These are phyloP conservation scores for Porites rus DNA, from an alignment of 92 coral and sea anemone species.

Conservation along the genomic window DNA sequence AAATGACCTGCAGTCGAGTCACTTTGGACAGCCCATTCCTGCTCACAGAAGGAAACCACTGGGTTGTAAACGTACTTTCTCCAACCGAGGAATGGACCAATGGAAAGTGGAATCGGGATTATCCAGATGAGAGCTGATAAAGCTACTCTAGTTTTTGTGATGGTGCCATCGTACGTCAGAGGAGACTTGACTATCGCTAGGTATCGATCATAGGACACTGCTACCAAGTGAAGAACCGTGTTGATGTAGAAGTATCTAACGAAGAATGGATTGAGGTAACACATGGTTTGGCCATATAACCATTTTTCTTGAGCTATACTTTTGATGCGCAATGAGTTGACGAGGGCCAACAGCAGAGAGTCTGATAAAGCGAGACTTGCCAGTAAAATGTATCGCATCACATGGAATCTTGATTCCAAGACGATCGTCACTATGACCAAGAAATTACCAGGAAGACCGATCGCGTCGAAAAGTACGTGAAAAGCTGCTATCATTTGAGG, in stretches of 20 bases:
- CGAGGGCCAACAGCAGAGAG: not conserved
- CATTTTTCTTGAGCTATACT: not conserved
- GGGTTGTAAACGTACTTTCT: not conserved
- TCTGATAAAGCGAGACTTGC: conserved; percentile 5
- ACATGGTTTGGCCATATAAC: conserved; percentile 11
- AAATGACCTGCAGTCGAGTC: not conserved
- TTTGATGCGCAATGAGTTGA: not conserved
- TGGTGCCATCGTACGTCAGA: not conserved
- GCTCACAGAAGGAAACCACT: not conserved
- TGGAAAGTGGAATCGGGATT: not conserved
- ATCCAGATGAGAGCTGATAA: not conserved
- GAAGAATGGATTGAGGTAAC: not conserved
- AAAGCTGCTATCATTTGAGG: not conserved
- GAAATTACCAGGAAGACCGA: conserved; percentile 11
- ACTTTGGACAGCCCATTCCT: not conserved
- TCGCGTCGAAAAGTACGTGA: not conserved
- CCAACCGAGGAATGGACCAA: not conserved
- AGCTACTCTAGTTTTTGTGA: not conserved
- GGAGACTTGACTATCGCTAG: conserved; percentile 3
- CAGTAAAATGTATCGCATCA: not conserved
- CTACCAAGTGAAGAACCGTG: conserved; percentile 7
- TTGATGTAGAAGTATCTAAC: not conserved
- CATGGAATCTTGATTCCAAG: not conserved
- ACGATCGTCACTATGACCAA: not conserved
- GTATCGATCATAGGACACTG: conserved; percentile 4